Evolutionary conservation across 2,888 invertebrate species (phyloP).

Genomic region (Hybos culiciformis): DNA sequence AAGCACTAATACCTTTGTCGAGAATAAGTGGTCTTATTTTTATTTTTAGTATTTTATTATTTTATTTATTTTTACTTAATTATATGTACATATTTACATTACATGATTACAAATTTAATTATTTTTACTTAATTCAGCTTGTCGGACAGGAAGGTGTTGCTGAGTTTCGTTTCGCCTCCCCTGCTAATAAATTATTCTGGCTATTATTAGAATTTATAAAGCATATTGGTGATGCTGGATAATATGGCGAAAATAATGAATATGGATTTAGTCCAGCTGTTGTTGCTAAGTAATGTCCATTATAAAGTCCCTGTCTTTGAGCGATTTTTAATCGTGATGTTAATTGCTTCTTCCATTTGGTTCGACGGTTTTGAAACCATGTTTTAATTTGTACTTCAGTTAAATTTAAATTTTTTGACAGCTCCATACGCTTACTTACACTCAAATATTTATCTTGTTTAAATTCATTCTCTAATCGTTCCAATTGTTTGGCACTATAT

Average conservation of each 20-base stretch:
- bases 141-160: not conserved
- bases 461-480: slow-evolving; percentile 83
- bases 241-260: slow-evolving; percentile 15
- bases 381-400: slow-evolving; percentile 96
- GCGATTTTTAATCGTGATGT: slow-evolving; percentile 81
- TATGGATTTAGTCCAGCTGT: slow-evolving; percentile 26
- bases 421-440: slow-evolving; percentile 86
- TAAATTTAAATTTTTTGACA: slow-evolving; percentile 74
- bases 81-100: no score
- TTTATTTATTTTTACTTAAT: no score
- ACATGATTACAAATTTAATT: no score
- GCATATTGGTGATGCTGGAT: slow-evolving; percentile 12
- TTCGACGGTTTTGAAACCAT: slow-evolving; percentile 91
- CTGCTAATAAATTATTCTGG: not conserved
- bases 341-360: slow-evolving; percentile 95
- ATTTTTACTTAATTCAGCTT: no score
- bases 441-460: slow-evolving; percentile 92
- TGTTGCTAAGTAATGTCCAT: slow-evolving; percentile 42
- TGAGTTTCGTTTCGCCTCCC: not conserved
- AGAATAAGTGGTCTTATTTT: no score
- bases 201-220: slow-evolving; percentile 1
- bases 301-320: slow-evolving; percentile 68
- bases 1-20: no score
- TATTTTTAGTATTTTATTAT: no score
- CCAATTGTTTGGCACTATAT: slow-evolving; percentile 88